These are phyloP conservation scores for Invenusta paracnida DNA, from an alignment of 2,888 invertebrate species.

Conservation along the genomic window DNA sequence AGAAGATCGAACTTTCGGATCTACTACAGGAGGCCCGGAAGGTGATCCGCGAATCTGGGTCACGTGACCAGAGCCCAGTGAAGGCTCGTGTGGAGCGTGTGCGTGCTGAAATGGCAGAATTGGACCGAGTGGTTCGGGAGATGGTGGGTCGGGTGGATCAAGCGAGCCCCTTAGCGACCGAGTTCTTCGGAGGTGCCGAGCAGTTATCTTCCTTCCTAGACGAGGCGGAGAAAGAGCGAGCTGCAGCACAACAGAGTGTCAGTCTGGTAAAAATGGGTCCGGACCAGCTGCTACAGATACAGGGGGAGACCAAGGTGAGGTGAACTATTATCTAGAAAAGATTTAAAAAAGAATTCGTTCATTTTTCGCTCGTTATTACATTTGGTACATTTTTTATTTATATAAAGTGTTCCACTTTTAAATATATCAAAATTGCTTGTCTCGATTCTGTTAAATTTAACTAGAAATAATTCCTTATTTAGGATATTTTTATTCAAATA, in stretches of 20 bases:
- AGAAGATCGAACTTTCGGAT: background rate
- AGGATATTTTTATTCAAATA: too few relatives aligned
- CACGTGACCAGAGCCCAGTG: conserved; percentile 1
- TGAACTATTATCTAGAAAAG: too few relatives aligned
- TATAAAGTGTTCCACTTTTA: too few relatives aligned
- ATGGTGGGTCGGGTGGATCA: conserved; percentile 62
- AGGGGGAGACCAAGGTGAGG: conserved; percentile 80
- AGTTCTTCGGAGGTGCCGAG: conserved; percentile 86
- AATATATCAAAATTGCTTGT: too few relatives aligned
- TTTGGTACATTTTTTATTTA: too few relatives aligned
- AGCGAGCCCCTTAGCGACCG: conserved; percentile 85
- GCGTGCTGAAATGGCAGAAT: background rate
- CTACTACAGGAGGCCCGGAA: conserved; percentile 22
- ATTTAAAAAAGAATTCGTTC: too few relatives aligned
- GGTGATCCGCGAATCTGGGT: conserved; percentile 29
- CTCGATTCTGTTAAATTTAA: too few relatives aligned
- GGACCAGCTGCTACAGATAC: conserved; percentile 86
- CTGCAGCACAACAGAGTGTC: conserved; percentile 72
- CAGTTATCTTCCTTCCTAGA: conserved; percentile 83
- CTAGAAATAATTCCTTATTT: too few relatives aligned
- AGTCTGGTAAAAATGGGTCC: conserved; percentile 72
- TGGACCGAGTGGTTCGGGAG: conserved; percentile 13
- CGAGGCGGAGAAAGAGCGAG: conserved; percentile 84
- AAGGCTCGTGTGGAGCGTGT: conserved; percentile 24
- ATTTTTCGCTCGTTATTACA: too few relatives aligned